Percentiles rank a stretch among this genome's conserved stretches.
phyloP scores from a whole-genome alignment of 1,140 invertebrate genomes.

The Drosophila orena region DNA sequence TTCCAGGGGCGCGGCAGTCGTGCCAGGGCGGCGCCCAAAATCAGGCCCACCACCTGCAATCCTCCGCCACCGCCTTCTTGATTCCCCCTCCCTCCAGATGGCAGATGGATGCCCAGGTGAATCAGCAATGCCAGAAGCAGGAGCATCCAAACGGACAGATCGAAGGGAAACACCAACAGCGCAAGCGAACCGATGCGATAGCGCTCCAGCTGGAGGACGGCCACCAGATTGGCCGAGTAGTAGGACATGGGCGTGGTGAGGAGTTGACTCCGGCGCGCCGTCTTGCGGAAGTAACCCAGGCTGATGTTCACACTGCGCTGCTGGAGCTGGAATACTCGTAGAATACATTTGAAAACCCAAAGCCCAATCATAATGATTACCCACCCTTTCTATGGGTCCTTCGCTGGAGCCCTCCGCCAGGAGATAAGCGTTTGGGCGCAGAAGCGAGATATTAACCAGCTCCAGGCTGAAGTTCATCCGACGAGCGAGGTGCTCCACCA shows the following conservation, averaged over 20 bases:
- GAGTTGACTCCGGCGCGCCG: conserved; percentile 31
- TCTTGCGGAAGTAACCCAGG: conserved; percentile 58
- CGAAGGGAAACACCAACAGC: conserved; percentile 55
- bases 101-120: conserved; percentile 36
- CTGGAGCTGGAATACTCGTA: background rate
- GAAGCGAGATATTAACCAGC: conserved; percentile 28
- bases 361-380: background rate
- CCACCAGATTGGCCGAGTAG: conserved; percentile 64
- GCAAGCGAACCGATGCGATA: conserved; percentile 47
- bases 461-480: conserved; percentile 56
- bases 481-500: conserved; percentile 50
- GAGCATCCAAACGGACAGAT: conserved; percentile 40
- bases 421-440: conserved; percentile 23
- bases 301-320: conserved; percentile 53
- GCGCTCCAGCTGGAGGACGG: conserved; percentile 37
- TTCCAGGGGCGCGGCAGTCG: conserved; percentile 46
- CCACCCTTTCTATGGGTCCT: conserved; percentile 56
- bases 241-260: conserved; percentile 54
- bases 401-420: conserved; percentile 29
- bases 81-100: conserved; percentile 16
- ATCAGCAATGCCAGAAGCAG: conserved; percentile 34
- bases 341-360: background rate
- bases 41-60: conserved; percentile 47
- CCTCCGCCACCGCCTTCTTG: background rate
- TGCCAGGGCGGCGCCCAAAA: conserved; percentile 45